phyloP scores from a whole-genome alignment of 2,888 invertebrate species.

The Oeneis ivallda region DNA sequence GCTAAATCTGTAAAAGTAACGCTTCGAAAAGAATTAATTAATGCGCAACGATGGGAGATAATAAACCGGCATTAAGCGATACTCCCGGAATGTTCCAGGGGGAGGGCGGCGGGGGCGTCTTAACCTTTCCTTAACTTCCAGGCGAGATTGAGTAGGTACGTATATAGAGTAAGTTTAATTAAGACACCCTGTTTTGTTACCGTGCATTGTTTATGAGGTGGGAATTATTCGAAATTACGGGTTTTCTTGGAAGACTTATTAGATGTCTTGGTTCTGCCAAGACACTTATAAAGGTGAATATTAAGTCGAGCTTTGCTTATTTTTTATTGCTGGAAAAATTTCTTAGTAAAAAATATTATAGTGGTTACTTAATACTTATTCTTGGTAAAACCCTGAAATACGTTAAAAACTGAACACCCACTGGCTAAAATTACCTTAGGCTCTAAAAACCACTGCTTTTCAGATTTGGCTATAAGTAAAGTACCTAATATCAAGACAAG shows the following conservation, averaged over 20 bases:
- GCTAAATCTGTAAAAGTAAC: slow-evolving; percentile 40
- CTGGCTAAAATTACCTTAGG: too few species aligned
- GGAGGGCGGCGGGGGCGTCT: slow-evolving; percentile 51
- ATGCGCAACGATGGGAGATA: slow-evolving; percentile 69
- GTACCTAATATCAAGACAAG: too few species aligned
- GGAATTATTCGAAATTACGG: slow-evolving; percentile 31
- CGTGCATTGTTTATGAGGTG: slow-evolving; percentile 70
- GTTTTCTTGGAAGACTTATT: slow-evolving; percentile 20
- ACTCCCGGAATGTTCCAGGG: slow-evolving; percentile 69
- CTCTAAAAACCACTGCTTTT: too few species aligned
- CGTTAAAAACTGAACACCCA: too few species aligned
- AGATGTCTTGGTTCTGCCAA: neutral
- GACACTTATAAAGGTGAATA: slow-evolving; percentile 1
- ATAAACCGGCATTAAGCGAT: slow-evolving; percentile 78
- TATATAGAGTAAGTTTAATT: slow-evolving; percentile 78
- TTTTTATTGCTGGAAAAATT: neutral
- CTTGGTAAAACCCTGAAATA: too few species aligned
- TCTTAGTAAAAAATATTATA: too few species aligned
- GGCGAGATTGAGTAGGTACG: slow-evolving; percentile 76
- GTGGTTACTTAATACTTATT: too few species aligned
- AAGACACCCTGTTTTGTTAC: slow-evolving; percentile 69
- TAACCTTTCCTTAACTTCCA: slow-evolving; percentile 78
- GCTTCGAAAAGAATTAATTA: slow-evolving; percentile 67
- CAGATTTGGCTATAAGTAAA: too few species aligned
- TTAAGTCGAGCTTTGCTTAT: neutral